Evolutionary conservation across 2,797 vertebrate species (phyloP).

Genomic region (Lophotriccus pileatus): DNA sequence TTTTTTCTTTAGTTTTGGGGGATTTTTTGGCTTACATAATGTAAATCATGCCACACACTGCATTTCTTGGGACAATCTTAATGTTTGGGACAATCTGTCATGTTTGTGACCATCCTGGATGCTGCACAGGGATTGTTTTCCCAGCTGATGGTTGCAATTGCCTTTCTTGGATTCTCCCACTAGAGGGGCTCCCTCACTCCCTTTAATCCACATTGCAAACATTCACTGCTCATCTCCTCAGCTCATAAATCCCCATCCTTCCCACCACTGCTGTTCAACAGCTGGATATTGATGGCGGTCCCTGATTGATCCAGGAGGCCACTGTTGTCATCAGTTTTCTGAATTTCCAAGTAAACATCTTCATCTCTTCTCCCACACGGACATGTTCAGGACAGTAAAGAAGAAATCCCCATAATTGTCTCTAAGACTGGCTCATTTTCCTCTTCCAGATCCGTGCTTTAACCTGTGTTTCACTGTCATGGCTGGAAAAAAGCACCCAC

Average conservation of each 20-base stretch:
- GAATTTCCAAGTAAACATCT: not conserved
- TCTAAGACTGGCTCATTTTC: not conserved
- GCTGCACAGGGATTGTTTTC: not conserved
- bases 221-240: not conserved
- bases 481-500: not conserved
- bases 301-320: not conserved
- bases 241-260: not conserved
- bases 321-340: not conserved
- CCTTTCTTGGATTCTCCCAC: not conserved
- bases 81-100: not conserved
- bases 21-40: not conserved
- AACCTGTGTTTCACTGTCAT: not conserved
- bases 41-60: not conserved
- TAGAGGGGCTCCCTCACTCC: not conserved
- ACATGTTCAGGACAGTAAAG: not conserved
- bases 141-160: not conserved
- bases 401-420: not conserved
- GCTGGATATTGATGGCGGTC: not conserved
- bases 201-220: not conserved
- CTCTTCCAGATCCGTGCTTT: not conserved
- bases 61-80: not conserved
- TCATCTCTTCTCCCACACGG: not conserved
- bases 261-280: not conserved
- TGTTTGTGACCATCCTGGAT: not conserved
- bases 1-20: not conserved